These are phyloP conservation scores for Synanthedon tipuliformis DNA, from an alignment of 2,888 invertebrate species.

Conservation along the genomic window DNA sequence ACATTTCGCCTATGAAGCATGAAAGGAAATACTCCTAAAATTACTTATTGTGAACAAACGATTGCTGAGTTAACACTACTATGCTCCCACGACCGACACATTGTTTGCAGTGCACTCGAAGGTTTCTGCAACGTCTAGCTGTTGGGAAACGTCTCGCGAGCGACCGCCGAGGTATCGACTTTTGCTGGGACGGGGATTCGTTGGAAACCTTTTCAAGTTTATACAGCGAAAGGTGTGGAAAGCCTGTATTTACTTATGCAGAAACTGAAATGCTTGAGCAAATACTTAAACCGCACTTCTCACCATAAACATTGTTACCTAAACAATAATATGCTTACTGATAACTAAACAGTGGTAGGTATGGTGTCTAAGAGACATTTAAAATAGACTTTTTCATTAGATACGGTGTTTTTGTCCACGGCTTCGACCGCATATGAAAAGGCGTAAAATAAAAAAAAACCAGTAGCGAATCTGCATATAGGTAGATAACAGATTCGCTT, in stretches of 20 bases:
- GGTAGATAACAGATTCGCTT: too few relatives aligned
- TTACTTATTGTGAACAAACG: conserved; percentile 36
- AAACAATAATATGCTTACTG: not conserved
- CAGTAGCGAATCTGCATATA: too few relatives aligned
- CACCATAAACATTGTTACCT: not conserved
- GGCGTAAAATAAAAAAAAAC: too few relatives aligned
- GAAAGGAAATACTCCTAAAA: conserved; percentile 44
- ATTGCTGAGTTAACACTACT: conserved; percentile 34
- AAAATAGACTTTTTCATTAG: too few relatives aligned
- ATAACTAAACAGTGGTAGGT: not conserved
- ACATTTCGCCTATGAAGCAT: conserved; percentile 45
- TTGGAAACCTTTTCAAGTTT: conserved; percentile 54
- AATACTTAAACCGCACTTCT: conserved; percentile 10
- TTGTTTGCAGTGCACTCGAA: conserved; percentile 61
- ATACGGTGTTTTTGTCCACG: too few relatives aligned
- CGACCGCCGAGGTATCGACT: conserved; percentile 29
- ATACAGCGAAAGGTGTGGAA: conserved; percentile 61
- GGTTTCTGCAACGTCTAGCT: conserved; percentile 59
- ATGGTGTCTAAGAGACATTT: too few relatives aligned
- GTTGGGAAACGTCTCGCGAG: conserved; percentile 39
- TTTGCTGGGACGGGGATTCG: conserved; percentile 48
- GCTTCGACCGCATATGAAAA: too few relatives aligned
- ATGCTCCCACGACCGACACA: conserved; percentile 56
- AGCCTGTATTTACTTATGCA: conserved; percentile 33
- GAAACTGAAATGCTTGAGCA: conserved; percentile 12